Base-by-base conservation (phyloP, 2,113 vertebrate genomes). In the Ceyx cyanopectus region DNA sequence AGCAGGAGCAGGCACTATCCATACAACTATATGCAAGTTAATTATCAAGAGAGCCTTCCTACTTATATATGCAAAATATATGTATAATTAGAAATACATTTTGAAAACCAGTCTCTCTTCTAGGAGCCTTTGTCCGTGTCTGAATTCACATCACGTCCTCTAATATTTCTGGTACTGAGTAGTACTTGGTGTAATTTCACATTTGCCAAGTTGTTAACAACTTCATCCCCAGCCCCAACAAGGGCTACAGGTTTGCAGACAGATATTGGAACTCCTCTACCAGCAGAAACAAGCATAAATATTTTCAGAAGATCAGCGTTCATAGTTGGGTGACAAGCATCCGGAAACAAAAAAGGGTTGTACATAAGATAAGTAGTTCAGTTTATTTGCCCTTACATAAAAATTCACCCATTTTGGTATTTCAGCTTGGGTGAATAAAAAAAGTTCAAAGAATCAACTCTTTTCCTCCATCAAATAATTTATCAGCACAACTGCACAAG, bases 391-490 rank as follows among this genome's bases (percentile, higher is more conserved):
- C 65, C 43, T 32, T 7, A 37, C 50, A 34, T n/a, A 60, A 8
- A 67, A 43, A 76, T 48, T 60, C 76, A 60, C 8, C 63, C 27
- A 7, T 37, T 34, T 50, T 58, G 45, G 14, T 26, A 7, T 32
- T 91, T 74, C 63, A 63, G 43, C 56, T 73, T 14, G 48, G 43
- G 56, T 76, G 79, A 73, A 30, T n/a, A 77, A 51, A 57, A 69
- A 69, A 89, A 80, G 80, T 83, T 83, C 56, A 83, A 79, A 62
- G 0, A 74, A 56, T 68, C 85, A 67, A 19, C 40, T 81, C 60
- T 53, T 83, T 90, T 67, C 72, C 61, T 40, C 22, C n/a, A 4
- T 48, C 89, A 67, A 74, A 89, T 56, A 84, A 72, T 91, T 86
- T 19, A 90, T 75, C 61, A 78, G 26, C 65, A 77, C 54, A 68